Conservation (phyloP, 2,888 invertebrate genomes). For the Lasius fuliginosus region DNA sequence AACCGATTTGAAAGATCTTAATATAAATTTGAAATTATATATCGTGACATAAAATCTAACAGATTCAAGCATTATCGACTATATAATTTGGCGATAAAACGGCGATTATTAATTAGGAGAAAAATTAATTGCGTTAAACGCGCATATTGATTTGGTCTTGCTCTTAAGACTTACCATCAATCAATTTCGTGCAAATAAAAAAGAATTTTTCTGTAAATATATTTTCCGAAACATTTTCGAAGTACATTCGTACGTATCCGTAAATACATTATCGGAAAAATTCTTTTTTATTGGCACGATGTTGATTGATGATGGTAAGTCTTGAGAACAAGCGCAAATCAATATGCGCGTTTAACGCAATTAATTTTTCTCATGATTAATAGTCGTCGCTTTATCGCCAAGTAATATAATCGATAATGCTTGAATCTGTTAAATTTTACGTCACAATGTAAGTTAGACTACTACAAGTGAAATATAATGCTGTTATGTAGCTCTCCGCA, state of each 20-base stretch:
- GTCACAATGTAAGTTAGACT: constrained; percentile 98
- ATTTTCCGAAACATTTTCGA: constrained; percentile 98
- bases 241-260: constrained; percentile 86
- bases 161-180: constrained; percentile 92
- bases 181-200: constrained; percentile 97
- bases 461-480: constrained; percentile 98
- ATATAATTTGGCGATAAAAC: neutral
- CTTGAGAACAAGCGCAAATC: neutral
- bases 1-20: neutral
- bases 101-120: neutral
- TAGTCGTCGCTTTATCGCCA: neutral
- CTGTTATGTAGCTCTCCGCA: constrained; percentile 96
- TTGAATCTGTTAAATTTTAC: neutral
- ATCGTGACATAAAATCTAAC: neutral
- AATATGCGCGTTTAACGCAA: neutral
- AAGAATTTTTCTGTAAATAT: constrained; percentile 98
- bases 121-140: neutral
- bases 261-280: constrained; percentile 97
- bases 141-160: neutral
- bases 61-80: neutral
- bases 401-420: neutral
- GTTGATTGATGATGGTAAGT: constrained; percentile 95
- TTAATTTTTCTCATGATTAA: neutral
- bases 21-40: neutral
- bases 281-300: constrained; percentile 98